These are phyloP conservation scores for Vulpes ferrilata DNA, from an alignment of 2,113 vertebrate genomes.

Conservation along the genomic window DNA sequence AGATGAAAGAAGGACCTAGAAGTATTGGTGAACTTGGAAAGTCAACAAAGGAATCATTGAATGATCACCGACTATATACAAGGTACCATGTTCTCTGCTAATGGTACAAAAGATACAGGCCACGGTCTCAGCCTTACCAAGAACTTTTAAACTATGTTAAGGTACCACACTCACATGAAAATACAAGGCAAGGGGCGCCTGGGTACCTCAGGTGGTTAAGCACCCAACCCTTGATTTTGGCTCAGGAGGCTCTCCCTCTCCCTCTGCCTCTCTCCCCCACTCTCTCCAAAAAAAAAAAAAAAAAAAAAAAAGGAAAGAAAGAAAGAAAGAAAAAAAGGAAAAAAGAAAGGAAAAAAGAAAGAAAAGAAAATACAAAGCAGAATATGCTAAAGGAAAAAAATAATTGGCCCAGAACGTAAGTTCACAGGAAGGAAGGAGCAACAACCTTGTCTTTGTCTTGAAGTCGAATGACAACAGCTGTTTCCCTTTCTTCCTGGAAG, in stretches of 20 bases:
- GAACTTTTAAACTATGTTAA: not conserved
- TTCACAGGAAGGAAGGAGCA: not conserved
- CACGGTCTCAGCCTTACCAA: not conserved
- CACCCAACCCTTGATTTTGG: not conserved
- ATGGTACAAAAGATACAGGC: not conserved
- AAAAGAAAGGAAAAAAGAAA: no score
- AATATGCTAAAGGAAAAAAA: not conserved
- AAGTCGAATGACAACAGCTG: not conserved
- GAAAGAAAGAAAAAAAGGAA: no score
- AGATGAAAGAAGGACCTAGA: not conserved
- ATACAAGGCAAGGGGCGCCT: not conserved
- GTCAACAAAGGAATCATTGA: not conserved
- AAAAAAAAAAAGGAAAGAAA: no score
- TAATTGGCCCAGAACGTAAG: not conserved
- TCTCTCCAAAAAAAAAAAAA: not conserved
- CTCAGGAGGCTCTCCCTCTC: not conserved
- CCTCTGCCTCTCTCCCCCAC: not conserved
- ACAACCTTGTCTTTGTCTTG: not conserved
- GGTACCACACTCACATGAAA: not conserved
- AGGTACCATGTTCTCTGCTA: not conserved
- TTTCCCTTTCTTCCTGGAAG: slow-evolving; percentile 21
- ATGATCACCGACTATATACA: not conserved
- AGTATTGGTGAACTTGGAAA: not conserved
- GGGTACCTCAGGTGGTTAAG: not conserved
- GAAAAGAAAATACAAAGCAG: not conserved